Base-by-base conservation (phyloP, 2,888 invertebrate species). In the Campopleginae sp. region DNA sequence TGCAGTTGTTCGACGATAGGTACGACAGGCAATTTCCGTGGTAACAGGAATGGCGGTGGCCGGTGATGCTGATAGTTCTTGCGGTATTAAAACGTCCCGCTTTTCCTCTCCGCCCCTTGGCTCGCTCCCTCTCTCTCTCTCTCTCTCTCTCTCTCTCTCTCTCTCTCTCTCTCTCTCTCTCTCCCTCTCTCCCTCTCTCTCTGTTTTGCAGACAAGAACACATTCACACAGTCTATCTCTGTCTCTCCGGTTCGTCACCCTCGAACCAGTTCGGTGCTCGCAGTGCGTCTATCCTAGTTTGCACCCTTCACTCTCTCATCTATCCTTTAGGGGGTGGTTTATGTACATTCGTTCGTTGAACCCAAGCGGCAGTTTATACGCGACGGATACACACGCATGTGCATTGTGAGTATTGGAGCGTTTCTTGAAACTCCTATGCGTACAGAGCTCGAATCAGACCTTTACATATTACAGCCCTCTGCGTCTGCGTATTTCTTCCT, bases 1-100 rank as follows among this genome's bases (percentile, higher is more conserved):
- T 85, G 85, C 68, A 82, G 86, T 85, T 80, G 82, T 82, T 85
- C 74, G 85, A 86, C 82, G 85, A 85, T 82, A 82, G 85, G 27
- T 58, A 58, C 58, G 58, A 58, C 58, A 58, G 85, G 80, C 82
- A 86, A 86, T 86, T 86, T 86, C 86, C 86, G 86, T 85, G 85
- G 86, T 86, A 82, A 83, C 85, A 85, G 85, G 72, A 83, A 82
- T 76, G 58, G 80, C 76, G 85, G 82, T 82, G 82, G 79, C 75
- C 85, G 82, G 75, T 82, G 82, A 77, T 75, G 85, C 72, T 76
- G 72, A 78, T 72, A 75, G 82, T 83, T 85, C 85, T 77, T 76
- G 72, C 54, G 65, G 46, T 74, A 68, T 66, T 66, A 74, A 77
- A 77, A 77, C 46, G 31, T 44, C 48, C 38, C 63, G 42, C 31